Conservation (phyloP, 2,113 vertebrate genomes). For the Pterocles orientalis region DNA sequence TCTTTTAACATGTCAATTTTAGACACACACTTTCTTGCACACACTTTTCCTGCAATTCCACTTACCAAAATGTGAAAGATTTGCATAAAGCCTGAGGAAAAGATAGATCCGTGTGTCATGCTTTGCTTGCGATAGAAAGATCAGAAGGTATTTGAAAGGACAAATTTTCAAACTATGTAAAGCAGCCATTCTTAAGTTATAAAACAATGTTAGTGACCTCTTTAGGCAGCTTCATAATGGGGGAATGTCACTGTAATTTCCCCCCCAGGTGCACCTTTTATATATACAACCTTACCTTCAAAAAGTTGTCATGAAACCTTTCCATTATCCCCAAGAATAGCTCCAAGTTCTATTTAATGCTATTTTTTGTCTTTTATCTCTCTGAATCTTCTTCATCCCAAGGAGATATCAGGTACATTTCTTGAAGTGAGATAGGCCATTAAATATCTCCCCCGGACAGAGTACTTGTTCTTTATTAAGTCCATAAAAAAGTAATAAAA, state of each 20-base stretch:
- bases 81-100: not conserved
- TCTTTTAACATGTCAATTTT: not conserved
- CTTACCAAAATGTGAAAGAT: not conserved
- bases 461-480: conserved; percentile 56
- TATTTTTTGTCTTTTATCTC: not conserved
- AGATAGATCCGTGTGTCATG: not conserved
- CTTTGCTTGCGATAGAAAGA: not conserved
- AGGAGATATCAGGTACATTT: conserved; percentile 11
- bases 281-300: not conserved
- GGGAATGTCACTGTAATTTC: not conserved
- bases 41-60: not conserved
- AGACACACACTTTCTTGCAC: not conserved
- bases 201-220: not conserved
- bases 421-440: conserved; percentile 11
- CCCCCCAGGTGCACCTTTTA: not conserved
- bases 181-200: not conserved
- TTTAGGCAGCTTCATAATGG: not conserved
- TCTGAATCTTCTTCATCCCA: conserved; percentile 23
- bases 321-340: not conserved
- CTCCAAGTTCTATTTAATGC: not conserved
- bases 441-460: conserved; percentile 42
- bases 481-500: conserved; percentile 41
- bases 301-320: conserved; percentile 4
- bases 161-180: not conserved
- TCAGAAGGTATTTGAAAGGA: not conserved